Evolutionary conservation across 2,113 vertebrate genomes (phyloP), one percentile per base, ranked within the genome.

Genomic region (Oreocharis arfaki): DNA sequence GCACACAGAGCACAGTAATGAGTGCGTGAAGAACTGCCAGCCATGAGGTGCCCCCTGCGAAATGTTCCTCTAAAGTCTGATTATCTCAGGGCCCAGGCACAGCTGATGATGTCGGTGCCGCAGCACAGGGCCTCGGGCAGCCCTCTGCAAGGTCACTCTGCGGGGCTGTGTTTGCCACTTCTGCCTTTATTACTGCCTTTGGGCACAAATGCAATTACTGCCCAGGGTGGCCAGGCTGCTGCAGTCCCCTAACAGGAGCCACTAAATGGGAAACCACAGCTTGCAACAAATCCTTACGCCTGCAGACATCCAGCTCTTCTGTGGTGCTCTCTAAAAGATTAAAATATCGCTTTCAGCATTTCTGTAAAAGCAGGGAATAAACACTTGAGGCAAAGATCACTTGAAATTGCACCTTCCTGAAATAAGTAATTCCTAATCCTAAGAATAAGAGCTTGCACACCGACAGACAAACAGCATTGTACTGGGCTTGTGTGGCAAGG

Each of bases 71-170:
- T 75, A 30, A 97, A 94, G 75, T 71, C 91, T 97, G 97, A 97
- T 98, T 97, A 98, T 97, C 96, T 85, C 77, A 78, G 57, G 59
- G 41, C 94, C 84, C 37, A 13, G 44, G 46, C 96, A 90, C 79
- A 88, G 84, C 27, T 94, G 94, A 96, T 90, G 96, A 97, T 94
- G 96, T 81, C 90, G 93, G 94, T 86, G 97, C 96, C 93, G 68
- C 92, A 95, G 98, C 61, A 64, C 50, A 37, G 76, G n/a, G 97
- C 98, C 97, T 94, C 63, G 88, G 97, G 98, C 98, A 89, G 88
- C 91, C 12, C 76, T 96, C 97, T 87, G 74, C 97, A 98, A 98
- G 98, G 98, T 98, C 98, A 98, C 94, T 95, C 97, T 89, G 91
- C 96, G 94, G 95, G 68, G 68, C 95, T 96, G 69, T 94, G 79